A percentile compares a stretch with the other conserved stretches of the same genome.
phyloP scores from a whole-genome alignment of 1,140 invertebrate genomes.

The Gonatopus flavifemur region DNA sequence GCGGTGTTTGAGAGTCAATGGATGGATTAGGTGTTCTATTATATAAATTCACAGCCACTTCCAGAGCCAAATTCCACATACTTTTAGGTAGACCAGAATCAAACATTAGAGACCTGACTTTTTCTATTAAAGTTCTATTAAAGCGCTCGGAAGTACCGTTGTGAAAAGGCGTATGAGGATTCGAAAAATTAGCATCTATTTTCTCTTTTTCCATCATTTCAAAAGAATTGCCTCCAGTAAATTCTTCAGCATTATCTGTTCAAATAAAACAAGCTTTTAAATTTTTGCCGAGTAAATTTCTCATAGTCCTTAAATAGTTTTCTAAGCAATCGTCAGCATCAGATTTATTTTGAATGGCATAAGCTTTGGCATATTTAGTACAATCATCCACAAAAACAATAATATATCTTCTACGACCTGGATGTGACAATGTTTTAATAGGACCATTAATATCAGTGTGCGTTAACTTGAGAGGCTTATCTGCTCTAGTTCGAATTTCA shows the following conservation, averaged over 20 bases:
- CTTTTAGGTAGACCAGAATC: constrained; percentile 27
- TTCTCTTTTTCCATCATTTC: constrained; percentile 5
- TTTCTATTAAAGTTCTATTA: constrained; percentile 37
- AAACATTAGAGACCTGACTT: constrained; percentile 32
- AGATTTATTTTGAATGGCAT: constrained; percentile 2
- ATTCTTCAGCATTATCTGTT: constrained; percentile 4
- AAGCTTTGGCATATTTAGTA: constrained; percentile 3
- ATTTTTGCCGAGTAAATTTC: constrained; percentile 6
- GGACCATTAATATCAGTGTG: constrained; percentile 15
- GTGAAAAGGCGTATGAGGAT: constrained; percentile 19
- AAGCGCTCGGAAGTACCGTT: constrained; percentile 42
- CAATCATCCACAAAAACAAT: constrained; percentile 7
- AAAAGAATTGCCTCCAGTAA: background rate
- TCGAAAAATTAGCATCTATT: background rate
- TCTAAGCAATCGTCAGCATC: constrained; percentile 4
- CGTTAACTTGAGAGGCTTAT: background rate
- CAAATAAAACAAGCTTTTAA: constrained; percentile 7
- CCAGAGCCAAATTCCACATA: constrained; percentile 41
- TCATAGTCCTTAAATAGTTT: constrained; percentile 1
- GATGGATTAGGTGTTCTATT: constrained; percentile 26
- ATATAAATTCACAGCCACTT: constrained; percentile 33
- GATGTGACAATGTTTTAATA: constrained; percentile 3
- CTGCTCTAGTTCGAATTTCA: constrained; percentile 2
- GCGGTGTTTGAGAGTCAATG: background rate
- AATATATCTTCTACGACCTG: constrained; percentile 2